Evolutionary conservation across 2,888 invertebrate species (phyloP).

Genomic region (Drosophila helvetica): DNA sequence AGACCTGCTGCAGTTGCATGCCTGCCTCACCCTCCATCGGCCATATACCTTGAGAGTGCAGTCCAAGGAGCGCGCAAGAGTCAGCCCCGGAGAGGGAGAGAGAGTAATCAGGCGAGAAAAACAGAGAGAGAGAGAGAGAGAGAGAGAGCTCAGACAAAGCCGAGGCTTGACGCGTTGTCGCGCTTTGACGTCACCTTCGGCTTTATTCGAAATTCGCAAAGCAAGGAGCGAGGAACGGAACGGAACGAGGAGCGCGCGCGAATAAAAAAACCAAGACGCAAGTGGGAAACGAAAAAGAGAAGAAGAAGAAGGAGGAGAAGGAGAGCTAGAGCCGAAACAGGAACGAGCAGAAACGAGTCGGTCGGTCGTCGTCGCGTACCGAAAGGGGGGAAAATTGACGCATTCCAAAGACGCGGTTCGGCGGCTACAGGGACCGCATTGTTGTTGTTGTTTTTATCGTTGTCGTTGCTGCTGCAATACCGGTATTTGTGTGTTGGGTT

Average conservation of each 20-base stretch:
- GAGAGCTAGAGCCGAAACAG: slow-evolving; percentile 33
- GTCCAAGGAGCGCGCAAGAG: background rate
- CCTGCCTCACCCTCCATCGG: no score
- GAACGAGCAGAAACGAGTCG: slow-evolving; percentile 38
- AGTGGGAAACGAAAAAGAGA: slow-evolving; percentile 34
- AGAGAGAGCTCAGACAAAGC: slow-evolving; percentile 36
- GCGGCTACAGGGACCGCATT: slow-evolving; percentile 17
- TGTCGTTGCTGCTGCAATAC: slow-evolving; percentile 61
- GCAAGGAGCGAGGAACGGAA: slow-evolving; percentile 69
- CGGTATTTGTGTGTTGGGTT: slow-evolving; percentile 59
- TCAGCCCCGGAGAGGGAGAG: background rate
- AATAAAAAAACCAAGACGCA: slow-evolving; percentile 58
- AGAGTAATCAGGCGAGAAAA: background rate
- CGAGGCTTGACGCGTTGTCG: slow-evolving; percentile 38
- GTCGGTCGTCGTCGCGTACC: slow-evolving; percentile 25
- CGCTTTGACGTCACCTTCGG: slow-evolving; percentile 67
- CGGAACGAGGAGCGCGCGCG: slow-evolving; percentile 65
- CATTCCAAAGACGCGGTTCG: slow-evolving; percentile 63
- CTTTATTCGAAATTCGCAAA: slow-evolving; percentile 77
- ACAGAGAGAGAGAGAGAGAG: slow-evolving; percentile 29
- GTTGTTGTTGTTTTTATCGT: slow-evolving; percentile 47
- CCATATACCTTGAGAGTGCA: background rate
- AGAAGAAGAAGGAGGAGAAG: slow-evolving; percentile 18
- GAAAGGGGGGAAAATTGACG: slow-evolving; percentile 64
- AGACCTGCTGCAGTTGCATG: no score